Evolutionary conservation across 2,797 vertebrate species (phyloP).

Genomic region (Babyrousa celebensis): DNA sequence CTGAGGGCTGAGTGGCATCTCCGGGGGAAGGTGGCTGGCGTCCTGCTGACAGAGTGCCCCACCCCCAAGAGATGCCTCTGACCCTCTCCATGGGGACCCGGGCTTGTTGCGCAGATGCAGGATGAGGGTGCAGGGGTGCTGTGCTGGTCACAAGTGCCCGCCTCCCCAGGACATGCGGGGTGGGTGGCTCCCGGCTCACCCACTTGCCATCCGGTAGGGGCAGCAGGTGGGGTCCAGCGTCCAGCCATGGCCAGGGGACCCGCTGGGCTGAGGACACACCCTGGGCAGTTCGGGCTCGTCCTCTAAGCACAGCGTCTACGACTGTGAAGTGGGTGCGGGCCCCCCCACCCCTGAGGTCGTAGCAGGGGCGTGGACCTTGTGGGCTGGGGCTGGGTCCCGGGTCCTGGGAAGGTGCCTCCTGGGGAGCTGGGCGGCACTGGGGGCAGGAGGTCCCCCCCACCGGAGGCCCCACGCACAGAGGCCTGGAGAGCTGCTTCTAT

Average conservation of each 20-base stretch:
- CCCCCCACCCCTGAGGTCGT: fast-evolving
- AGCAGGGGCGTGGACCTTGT: neutral
- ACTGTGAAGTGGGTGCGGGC: fast-evolving
- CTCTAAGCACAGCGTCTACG: fast-evolving
- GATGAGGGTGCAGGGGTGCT: neutral
- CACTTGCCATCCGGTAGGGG: fast-evolving
- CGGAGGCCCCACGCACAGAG: neutral
- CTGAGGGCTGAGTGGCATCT: neutral
- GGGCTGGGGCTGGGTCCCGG: neutral
- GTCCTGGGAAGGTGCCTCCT: neutral
- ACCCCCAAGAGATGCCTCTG: neutral
- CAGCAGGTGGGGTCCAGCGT: neutral
- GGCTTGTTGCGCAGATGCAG: neutral
- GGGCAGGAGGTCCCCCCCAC: neutral
- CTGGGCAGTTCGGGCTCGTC: fast-evolving
- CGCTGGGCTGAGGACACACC: neutral
- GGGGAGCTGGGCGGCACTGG: neutral
- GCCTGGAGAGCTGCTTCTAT: neutral
- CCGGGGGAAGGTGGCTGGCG: neutral
- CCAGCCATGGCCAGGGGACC: too few species aligned
- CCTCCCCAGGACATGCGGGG: neutral
- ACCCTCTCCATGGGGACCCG: neutral
- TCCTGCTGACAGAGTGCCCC: too few species aligned
- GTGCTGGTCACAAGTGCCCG: fast-evolving
- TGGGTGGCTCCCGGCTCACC: fast-evolving